Evolutionary conservation across 2,113 vertebrate genomes (phyloP), one percentile per base, ranked within the genome.

Genomic region (Xerus inauris): DNA sequence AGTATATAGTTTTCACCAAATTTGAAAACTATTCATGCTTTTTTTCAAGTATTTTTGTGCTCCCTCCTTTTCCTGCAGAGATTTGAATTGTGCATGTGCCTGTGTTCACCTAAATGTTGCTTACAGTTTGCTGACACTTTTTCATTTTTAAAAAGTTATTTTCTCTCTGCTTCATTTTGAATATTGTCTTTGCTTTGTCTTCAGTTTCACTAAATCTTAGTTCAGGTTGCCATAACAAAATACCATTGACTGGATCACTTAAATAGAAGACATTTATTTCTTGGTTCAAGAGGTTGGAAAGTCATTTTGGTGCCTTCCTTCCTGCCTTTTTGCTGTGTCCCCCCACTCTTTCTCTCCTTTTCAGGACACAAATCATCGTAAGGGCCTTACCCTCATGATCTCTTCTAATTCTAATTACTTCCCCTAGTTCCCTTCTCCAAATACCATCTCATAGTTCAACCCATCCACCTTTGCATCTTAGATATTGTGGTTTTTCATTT

Each of bases 161-260:
- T 86, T 38, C 13, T 93, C 13, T 85, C 30, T 62, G 35, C n/a
- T 75, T 85, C 7, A 85, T 42, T 93, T 49, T 32, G 11, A 26
- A n/a, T 7, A 26, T 47, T 91, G 93, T n/a, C 75, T 79, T 88
- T 85, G 47, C 14, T 54, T n/a, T 91, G 59, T 92, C 24, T 95
- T 80, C 38, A 71, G 51, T 35, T 77, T 81, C 40, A 86, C 32
- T 49, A 57, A 54, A 62, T 38, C 19, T 81, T 59, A 62, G 13
- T 38, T 75, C 24, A 20, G 20, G 3, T 28, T 42, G 32, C 20
- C n/a, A 30, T 67, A 72, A 77, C 14, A 84, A 81, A 95, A 91
- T 65, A 24, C 8, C 47, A 24, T 22, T 14, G 28, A 13, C 22
- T 82, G 40, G 30, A 20, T 92, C 28, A 20, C 32, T 92, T 47